Evolutionary conservation across 2,797 vertebrate genomes (phyloP).

Genomic region (Myotis myotis): DNA sequence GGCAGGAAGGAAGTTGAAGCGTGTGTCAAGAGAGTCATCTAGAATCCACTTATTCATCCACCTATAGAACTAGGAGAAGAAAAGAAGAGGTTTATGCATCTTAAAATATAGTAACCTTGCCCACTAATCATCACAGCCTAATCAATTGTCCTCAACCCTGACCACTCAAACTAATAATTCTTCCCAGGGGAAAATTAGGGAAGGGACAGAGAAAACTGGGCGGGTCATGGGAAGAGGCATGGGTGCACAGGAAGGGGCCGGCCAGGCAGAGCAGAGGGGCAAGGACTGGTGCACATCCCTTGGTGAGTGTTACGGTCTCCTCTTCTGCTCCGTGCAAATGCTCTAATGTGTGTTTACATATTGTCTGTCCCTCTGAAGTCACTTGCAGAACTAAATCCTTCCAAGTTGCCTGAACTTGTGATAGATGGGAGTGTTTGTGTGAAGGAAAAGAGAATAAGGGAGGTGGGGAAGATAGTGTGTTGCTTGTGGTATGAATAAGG

Average conservation of each 20-base stretch:
- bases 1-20: background rate
- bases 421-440: background rate
- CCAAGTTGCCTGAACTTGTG: background rate
- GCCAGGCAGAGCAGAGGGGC: background rate
- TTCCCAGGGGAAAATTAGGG: background rate
- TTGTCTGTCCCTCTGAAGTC: background rate
- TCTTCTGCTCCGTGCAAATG: background rate
- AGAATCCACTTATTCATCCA: background rate
- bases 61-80: background rate
- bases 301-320: background rate
- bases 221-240: accelerated
- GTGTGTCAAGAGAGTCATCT: background rate
- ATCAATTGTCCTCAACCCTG: background rate
- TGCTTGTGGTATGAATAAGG: background rate
- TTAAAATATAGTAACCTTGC: background rate
- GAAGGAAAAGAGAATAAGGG: background rate
- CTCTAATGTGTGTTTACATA: background rate
- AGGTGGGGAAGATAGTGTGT: background rate
- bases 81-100: background rate
- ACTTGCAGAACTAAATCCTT: background rate
- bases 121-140: background rate
- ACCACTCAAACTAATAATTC: background rate
- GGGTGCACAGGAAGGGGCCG: background rate
- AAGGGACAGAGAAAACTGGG: background rate
- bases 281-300: too few species aligned